Percentiles rank a stretch among this genome's conserved stretches.
phyloP scores from a whole-genome alignment of 2,888 invertebrate genomes.

The Odontocolon sp. region DNA sequence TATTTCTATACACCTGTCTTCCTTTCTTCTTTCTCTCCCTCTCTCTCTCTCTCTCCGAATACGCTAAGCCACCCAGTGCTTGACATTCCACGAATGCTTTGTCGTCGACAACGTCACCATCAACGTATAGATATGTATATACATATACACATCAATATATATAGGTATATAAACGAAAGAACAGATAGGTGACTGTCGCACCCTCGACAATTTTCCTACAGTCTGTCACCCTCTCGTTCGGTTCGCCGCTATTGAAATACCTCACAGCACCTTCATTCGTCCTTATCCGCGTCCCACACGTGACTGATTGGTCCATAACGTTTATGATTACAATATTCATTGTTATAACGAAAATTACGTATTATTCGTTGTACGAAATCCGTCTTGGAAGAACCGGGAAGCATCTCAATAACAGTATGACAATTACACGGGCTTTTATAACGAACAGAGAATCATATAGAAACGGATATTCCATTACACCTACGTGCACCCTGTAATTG shows the following conservation, averaged over 20 bases:
- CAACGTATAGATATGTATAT: not conserved
- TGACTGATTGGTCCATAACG: too few species aligned
- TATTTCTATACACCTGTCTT: not conserved
- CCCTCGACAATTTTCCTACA: constrained; percentile 13
- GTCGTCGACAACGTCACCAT: constrained; percentile 35
- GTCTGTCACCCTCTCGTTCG: not conserved
- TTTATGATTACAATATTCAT: too few species aligned
- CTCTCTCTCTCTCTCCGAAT: constrained; percentile 26
- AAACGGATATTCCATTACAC: constrained; percentile 26
- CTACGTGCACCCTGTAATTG: constrained; percentile 18
- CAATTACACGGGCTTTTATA: not conserved
- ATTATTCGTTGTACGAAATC: too few species aligned
- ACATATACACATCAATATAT: too few species aligned
- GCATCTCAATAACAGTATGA: too few species aligned
- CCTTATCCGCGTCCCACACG: not conserved
- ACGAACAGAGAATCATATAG: not conserved
- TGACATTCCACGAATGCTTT: constrained; percentile 53
- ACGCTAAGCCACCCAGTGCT: constrained; percentile 51
- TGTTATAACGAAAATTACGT: too few species aligned
- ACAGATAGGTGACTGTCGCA: not conserved
- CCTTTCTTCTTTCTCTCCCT: not conserved
- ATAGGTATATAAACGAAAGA: constrained; percentile 20
- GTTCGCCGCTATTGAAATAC: constrained; percentile 47
- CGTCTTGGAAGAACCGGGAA: too few species aligned
- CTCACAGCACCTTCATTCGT: constrained; percentile 23